Percentiles rank a stretch among this genome's conserved stretches.
These are phyloP conservation scores for Phainopepla nitens DNA, from an alignment of 2,113 vertebrate species.

Conservation along the genomic window DNA sequence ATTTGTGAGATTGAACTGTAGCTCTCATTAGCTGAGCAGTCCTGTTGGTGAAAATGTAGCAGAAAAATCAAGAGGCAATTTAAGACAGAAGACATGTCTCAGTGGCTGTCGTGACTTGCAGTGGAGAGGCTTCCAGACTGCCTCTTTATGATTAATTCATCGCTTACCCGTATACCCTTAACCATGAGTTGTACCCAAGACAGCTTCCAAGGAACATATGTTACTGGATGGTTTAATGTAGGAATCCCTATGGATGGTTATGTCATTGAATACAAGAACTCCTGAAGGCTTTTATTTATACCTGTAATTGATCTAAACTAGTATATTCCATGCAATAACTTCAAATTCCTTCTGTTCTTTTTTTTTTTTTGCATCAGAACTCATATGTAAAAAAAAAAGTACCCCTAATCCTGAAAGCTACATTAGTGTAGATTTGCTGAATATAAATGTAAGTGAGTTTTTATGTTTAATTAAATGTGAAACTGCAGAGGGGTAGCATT, in stretches of 20 bases:
- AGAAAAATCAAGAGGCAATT: background rate
- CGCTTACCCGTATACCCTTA: background rate
- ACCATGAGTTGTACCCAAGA: background rate
- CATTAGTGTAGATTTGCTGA: background rate
- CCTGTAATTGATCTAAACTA: background rate
- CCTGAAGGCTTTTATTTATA: background rate
- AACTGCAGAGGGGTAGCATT: background rate
- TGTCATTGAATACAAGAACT: background rate
- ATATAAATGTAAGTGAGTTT: background rate
- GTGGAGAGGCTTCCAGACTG: background rate
- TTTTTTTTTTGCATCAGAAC: background rate
- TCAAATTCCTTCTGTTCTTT: background rate
- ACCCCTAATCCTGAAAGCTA: background rate
- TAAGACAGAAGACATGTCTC: background rate
- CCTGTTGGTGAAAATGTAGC: background rate
- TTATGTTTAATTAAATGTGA: background rate
- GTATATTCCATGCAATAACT: background rate
- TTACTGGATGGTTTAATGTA: background rate
- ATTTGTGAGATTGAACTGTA: background rate
- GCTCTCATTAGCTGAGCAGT: background rate
- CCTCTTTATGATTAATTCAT: background rate
- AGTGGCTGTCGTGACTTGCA: background rate
- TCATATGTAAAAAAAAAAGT: too few species aligned
- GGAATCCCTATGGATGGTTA: background rate
- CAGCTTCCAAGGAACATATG: background rate